Conservation (phyloP, 1,140 invertebrate genomes). For the Aphelinus certus region DNA sequence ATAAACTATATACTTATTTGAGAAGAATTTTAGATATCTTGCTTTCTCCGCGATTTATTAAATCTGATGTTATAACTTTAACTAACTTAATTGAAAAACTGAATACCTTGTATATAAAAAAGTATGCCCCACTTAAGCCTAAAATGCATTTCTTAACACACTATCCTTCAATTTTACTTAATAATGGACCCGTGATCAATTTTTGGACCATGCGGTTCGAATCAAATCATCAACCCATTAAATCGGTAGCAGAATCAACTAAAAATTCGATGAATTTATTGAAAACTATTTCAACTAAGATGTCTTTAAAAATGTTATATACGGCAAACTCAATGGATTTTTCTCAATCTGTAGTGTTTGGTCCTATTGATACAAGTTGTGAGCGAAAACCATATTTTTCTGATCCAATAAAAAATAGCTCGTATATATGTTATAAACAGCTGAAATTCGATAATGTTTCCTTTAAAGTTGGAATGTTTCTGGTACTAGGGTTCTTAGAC, state of each 20-base stretch:
- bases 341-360: too few species aligned
- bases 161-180: slow-evolving; percentile 31
- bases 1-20: slow-evolving; percentile 37
- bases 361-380: too few species aligned
- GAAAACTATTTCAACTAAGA: too few species aligned
- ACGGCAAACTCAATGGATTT: too few species aligned
- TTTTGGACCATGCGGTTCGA: slow-evolving; percentile 32
- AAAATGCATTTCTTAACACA: slow-evolving; percentile 40
- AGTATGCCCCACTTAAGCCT: slow-evolving; percentile 35
- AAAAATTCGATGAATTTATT: too few species aligned
- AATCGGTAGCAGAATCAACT: slow-evolving; percentile 16
- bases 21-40: slow-evolving; percentile 36
- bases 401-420: too few species aligned
- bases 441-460: too few species aligned
- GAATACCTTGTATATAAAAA: slow-evolving; percentile 33
- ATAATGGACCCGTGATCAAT: slow-evolving; percentile 33
- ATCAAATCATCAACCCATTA: slow-evolving; percentile 39
- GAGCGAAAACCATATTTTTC: too few species aligned
- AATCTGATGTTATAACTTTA: slow-evolving; percentile 20
- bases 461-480: too few species aligned
- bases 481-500: too few species aligned
- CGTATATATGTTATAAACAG: too few species aligned
- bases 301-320: too few species aligned
- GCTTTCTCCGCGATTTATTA: slow-evolving; percentile 27
- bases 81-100: slow-evolving; percentile 31